Conservation (phyloP, 2,113 vertebrate genomes). For the Blennius ocellaris region DNA sequence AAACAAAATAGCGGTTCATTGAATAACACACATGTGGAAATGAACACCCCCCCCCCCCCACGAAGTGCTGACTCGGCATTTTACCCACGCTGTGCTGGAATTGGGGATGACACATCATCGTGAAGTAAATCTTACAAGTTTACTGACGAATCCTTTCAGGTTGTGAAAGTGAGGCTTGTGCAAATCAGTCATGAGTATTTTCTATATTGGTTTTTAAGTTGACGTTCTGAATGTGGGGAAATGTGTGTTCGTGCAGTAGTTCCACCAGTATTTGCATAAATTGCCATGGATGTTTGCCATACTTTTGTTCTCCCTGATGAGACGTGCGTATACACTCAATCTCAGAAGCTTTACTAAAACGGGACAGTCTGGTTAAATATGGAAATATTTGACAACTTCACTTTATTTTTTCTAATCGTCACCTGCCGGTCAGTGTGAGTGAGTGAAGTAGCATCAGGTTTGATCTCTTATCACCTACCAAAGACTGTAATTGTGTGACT, state of each 20-base stretch:
- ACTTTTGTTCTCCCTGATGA: too few relatives aligned
- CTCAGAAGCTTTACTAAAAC: too few relatives aligned
- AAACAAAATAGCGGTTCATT: too few relatives aligned
- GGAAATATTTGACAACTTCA: too few relatives aligned
- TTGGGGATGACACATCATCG: slow-evolving; percentile 1
- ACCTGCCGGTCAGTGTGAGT: neutral
- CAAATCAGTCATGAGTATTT: neutral
- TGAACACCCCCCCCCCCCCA: too few relatives aligned
- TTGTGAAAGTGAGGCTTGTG: neutral
- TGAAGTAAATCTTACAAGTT: neutral
- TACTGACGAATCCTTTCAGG: slow-evolving; percentile 19
- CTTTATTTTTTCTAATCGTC: too few relatives aligned
- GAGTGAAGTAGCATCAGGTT: slow-evolving; percentile 29
- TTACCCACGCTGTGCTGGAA: slow-evolving; percentile 10
- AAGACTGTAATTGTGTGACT: slow-evolving; percentile 1
- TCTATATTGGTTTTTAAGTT: neutral
- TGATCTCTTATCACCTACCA: neutral
- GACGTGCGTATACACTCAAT: too few relatives aligned
- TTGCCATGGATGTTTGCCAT: too few relatives aligned
- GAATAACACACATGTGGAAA: neutral
- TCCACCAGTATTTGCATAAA: too few relatives aligned
- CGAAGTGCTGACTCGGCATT: neutral
- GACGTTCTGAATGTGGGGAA: too few relatives aligned
- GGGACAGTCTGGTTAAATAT: too few relatives aligned
- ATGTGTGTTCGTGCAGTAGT: too few relatives aligned